These are phyloP conservation scores for Pseudolaguvia tuberculata DNA, from an alignment of 2,113 vertebrate species.

Conservation along the genomic window DNA sequence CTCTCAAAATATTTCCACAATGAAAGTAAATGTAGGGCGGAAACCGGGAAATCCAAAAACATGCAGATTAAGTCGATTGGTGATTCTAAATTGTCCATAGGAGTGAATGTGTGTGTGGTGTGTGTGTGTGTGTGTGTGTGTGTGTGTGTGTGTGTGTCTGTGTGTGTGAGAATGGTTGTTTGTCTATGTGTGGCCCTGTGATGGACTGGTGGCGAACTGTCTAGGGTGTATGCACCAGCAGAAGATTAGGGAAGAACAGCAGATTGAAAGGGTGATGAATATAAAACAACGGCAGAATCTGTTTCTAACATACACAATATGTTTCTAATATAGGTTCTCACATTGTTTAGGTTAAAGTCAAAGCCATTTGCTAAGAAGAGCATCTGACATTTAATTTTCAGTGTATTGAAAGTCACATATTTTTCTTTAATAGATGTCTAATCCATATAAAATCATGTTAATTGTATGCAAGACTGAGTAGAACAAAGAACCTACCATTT, in stretches of 20 bases:
- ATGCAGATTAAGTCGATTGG: too few relatives aligned
- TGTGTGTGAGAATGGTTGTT: too few relatives aligned
- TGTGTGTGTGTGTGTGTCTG: too few relatives aligned
- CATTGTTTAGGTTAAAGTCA: constrained; percentile 47
- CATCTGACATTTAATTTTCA: constrained; percentile 22
- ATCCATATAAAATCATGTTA: background rate
- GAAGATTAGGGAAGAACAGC: background rate
- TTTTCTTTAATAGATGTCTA: background rate
- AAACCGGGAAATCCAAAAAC: too few relatives aligned
- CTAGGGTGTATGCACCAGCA: too few relatives aligned
- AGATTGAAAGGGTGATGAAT: background rate
- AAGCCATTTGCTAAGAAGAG: constrained; percentile 36
- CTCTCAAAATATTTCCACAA: background rate
- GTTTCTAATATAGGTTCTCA: background rate
- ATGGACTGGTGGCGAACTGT: too few relatives aligned
- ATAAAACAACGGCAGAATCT: background rate
- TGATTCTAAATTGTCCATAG: too few relatives aligned
- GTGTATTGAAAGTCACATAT: background rate
- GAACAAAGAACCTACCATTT: constrained; percentile 23
- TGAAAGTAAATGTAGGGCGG: too few relatives aligned
- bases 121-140: too few relatives aligned
- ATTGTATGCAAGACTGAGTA: background rate
- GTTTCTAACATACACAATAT: background rate
- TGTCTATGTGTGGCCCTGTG: too few relatives aligned
- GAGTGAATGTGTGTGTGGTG: too few relatives aligned